A percentile compares a stretch with the other conserved stretches of the same genome.
phyloP scores from a whole-genome alignment of 2,113 vertebrate species.

The Carassius gibelio region DNA sequence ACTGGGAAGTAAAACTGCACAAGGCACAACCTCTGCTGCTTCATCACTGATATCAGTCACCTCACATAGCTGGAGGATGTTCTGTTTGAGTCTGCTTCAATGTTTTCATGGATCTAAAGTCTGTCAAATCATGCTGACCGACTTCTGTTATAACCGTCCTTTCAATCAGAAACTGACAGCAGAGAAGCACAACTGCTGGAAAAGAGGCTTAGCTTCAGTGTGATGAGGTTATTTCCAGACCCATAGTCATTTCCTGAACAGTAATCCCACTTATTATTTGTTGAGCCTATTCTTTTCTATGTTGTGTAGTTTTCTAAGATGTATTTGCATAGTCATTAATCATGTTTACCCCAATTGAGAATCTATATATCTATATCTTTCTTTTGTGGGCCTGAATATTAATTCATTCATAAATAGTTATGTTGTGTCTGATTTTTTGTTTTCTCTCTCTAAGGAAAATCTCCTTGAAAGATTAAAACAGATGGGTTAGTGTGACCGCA shows the following conservation, averaged over 20 bases:
- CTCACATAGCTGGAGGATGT: background rate
- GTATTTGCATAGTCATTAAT: background rate
- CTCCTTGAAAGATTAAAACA: background rate
- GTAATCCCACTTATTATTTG: conserved; percentile 11
- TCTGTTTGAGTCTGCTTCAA: background rate
- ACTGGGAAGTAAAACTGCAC: conserved; percentile 41
- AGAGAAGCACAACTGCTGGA: background rate
- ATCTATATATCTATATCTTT: background rate
- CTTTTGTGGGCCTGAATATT: background rate
- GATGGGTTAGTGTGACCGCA: background rate
- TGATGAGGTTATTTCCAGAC: background rate
- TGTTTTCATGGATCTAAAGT: background rate
- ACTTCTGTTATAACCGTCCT: background rate
- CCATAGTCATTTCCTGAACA: conserved; percentile 1
- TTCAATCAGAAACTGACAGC: background rate
- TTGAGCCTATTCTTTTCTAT: background rate
- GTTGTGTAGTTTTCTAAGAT: background rate
- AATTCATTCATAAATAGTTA: background rate
- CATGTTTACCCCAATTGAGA: background rate
- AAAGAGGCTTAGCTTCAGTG: conserved; percentile 2
- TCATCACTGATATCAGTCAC: background rate
- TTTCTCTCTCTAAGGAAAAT: background rate
- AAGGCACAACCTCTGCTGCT: conserved; percentile 14
- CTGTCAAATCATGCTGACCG: background rate
- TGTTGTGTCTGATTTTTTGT: background rate